A percentile compares a stretch with the other conserved stretches of the same genome.
Conservation (phyloP, 2,797 vertebrate genomes). For the Mus minutoides region DNA sequence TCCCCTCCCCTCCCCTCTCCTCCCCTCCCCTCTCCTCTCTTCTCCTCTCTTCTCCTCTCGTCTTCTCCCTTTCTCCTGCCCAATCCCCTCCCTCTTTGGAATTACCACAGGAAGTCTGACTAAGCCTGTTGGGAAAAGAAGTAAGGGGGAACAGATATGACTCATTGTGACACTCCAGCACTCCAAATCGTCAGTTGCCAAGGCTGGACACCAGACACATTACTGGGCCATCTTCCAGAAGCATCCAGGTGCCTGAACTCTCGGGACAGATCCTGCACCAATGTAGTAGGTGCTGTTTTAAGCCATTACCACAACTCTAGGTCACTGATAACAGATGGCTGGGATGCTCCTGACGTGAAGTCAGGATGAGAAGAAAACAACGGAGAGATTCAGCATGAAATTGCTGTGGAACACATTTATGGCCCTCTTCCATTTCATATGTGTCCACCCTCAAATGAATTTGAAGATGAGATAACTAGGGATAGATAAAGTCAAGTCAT, state of each 20-base stretch:
- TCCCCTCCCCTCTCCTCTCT: rapidly evolving
- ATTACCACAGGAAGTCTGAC: background rate
- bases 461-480: background rate
- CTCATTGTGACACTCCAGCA: background rate
- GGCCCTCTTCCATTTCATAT: background rate
- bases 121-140: background rate
- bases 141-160: background rate
- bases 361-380: background rate
- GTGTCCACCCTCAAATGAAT: background rate
- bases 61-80: background rate
- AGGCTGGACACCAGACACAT: background rate
- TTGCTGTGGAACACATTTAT: background rate
- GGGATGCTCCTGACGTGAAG: background rate
- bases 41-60: background rate
- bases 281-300: background rate
- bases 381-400: background rate
- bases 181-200: background rate
- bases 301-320: background rate
- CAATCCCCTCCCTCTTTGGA: background rate
- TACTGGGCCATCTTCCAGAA: background rate
- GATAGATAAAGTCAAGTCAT: background rate
- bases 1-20: rapidly evolving
- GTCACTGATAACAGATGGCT: background rate
- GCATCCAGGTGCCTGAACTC: background rate
- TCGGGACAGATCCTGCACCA: background rate